phyloP scores from a whole-genome alignment of 2,113 vertebrate species.

The Protobothrops mucrosquamatus region DNA sequence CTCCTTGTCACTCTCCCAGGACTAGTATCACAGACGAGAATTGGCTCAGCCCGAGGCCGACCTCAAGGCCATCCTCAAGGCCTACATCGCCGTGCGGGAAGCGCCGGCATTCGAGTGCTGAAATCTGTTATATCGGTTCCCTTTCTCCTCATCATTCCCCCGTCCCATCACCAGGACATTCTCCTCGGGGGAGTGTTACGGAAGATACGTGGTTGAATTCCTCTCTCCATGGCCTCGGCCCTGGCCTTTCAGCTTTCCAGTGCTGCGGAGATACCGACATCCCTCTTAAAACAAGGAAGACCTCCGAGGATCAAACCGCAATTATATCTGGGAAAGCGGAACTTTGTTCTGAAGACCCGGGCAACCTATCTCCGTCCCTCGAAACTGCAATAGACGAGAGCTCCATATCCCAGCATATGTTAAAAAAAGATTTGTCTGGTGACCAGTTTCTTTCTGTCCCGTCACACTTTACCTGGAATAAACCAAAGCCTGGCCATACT shows the following conservation, averaged over 20 bases:
- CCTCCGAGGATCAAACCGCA: slow-evolving; percentile 90
- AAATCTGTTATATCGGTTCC: slow-evolving; percentile 89
- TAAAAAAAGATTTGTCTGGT: slow-evolving; percentile 90
- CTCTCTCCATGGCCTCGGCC: slow-evolving; percentile 71
- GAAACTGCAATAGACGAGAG: slow-evolving; percentile 87
- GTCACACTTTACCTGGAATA: slow-evolving; percentile 97
- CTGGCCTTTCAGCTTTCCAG: slow-evolving; percentile 86
- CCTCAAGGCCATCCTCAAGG: slow-evolving; percentile 91
- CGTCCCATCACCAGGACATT: slow-evolving; percentile 90
- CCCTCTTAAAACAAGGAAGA: slow-evolving; percentile 95
- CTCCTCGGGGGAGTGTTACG: slow-evolving; percentile 91
- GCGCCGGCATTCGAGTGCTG: slow-evolving; percentile 94
- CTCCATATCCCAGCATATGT: slow-evolving; percentile 75
- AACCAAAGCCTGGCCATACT: slow-evolving; percentile 96
- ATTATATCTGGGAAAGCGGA: slow-evolving; percentile 86
- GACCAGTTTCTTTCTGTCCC: slow-evolving; percentile 98
- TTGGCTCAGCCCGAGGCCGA: slow-evolving; percentile 92
- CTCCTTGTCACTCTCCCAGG: slow-evolving; percentile 94
- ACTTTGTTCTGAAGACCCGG: slow-evolving; percentile 84
- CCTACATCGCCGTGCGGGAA: slow-evolving; percentile 97
- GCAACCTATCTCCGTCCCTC: slow-evolving; percentile 83
- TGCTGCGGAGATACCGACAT: slow-evolving; percentile 93
- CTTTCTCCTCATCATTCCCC: slow-evolving; percentile 95
- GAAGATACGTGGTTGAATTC: slow-evolving; percentile 92
- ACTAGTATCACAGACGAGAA: slow-evolving; percentile 97